Base-by-base conservation (phyloP, 2,797 vertebrate genomes). In the Sebastes alutus region DNA sequence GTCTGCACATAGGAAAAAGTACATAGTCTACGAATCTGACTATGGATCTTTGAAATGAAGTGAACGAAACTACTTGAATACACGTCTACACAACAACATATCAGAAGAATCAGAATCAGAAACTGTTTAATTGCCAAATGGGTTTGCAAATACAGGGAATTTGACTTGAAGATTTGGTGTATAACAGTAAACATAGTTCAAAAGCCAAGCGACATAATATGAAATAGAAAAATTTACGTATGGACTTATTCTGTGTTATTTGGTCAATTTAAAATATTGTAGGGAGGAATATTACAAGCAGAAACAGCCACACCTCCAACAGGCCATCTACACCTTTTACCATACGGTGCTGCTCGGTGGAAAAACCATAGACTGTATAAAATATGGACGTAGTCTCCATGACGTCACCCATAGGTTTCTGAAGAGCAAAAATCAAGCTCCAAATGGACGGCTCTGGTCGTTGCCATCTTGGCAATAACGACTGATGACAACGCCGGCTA, bases 1-100 rank as follows among this genome's bases (percentile, higher is more conserved):
- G 87, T 75, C 46, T 75, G 25, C 69, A 52, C 49, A n/a, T 52
- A n/a, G 49, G 49, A n/a, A n/a, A 60, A 60, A 46, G 3, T 22
- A 25, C 18, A 49, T 14, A 30, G 67, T 42, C 20, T 11, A 30
- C 13, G 1, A 63, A 54, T 63, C 10, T 55, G 16, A 27, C 11
- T 4, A 5, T 72, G 25, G 18, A 16, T 33, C 42, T 62, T 32
- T 72, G 5, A 62, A 59, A 60, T 20, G 1, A 42, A 60, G 3
- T 60, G 33, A 60, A 59, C 1, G 0, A 20, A 61, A 18, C 13
- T 30, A 61, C 23, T 52, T 6, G 6, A 14, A 27, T 55, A n/a
- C 46, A 35, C 7, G 11, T 59, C 20, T 49, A 33, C 29, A 62
- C 16, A 33, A 20, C 46, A 55, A n/a, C 0, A 35, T 29, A 16